Percentiles rank a stretch among this genome's conserved stretches.
Evolutionary conservation across 2,113 vertebrate genomes (phyloP).

Genomic region (Heterocephalus glaber): DNA sequence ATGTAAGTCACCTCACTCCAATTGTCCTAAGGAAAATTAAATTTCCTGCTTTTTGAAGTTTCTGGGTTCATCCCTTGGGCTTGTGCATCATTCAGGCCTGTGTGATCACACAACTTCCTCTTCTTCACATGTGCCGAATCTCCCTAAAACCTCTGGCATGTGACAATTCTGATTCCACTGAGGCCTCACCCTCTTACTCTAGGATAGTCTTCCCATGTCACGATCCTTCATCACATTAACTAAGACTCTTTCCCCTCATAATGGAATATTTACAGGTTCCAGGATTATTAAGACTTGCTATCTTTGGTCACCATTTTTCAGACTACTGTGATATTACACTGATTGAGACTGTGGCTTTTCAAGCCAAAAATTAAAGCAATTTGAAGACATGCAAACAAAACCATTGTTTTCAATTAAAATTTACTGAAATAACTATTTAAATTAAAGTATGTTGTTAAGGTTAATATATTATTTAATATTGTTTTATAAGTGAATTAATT

Average conservation of each 20-base stretch:
- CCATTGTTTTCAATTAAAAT: neutral
- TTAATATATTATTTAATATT: neutral
- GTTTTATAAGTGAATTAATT: neutral
- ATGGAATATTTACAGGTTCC: neutral
- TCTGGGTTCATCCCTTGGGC: neutral
- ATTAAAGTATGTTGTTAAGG: neutral
- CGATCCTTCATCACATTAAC: neutral
- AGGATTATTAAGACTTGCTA: neutral
- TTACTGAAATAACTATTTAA: conserved; percentile 18
- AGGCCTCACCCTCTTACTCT: neutral
- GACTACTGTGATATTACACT: neutral
- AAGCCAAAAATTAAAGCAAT: neutral
- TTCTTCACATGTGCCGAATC: neutral
- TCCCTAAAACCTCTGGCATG: neutral
- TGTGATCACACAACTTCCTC: neutral
- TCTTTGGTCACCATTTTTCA: neutral
- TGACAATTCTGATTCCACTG: neutral
- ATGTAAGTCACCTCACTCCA: neutral
- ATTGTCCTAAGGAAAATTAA: neutral
- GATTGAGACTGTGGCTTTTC: neutral
- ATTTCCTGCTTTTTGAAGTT: too few relatives aligned
- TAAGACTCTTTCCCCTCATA: neutral
- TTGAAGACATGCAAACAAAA: neutral
- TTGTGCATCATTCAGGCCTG: neutral
- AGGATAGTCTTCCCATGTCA: neutral